Evolutionary conservation across 2,113 vertebrate species (phyloP).

Genomic region (Solea senegalensis): DNA sequence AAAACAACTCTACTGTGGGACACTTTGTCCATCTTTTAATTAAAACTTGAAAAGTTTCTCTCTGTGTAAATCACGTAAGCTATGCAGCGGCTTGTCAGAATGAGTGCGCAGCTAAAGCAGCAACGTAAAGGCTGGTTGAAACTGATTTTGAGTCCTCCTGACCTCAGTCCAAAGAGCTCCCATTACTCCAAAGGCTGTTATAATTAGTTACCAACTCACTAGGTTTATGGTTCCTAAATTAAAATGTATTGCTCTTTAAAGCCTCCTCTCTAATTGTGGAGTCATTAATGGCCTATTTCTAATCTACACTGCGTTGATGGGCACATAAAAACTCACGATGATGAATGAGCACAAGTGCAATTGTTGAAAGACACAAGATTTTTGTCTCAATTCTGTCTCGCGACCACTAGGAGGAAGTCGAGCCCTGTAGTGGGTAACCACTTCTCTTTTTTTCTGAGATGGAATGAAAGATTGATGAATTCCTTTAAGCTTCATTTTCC

Average conservation of each 20-base stretch:
- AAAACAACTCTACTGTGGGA: slow-evolving; percentile 47
- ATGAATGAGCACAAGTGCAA: slow-evolving; percentile 80
- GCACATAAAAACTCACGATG: slow-evolving; percentile 83
- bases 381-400: slow-evolving; percentile 3
- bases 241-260: slow-evolving; percentile 86
- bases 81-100: slow-evolving; percentile 39
- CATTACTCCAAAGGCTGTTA: slow-evolving; percentile 92
- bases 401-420: slow-evolving; percentile 72
- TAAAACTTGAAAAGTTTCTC: slow-evolving; percentile 57
- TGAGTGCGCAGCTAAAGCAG: slow-evolving; percentile 42
- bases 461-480: slow-evolving; percentile 63
- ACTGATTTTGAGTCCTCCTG: slow-evolving; percentile 60
- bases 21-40: slow-evolving; percentile 50
- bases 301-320: slow-evolving; percentile 82
- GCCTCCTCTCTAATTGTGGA: slow-evolving; percentile 89
- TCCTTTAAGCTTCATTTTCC: slow-evolving; percentile 65
- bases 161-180: slow-evolving; percentile 89
- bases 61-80: slow-evolving; percentile 41
- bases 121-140: slow-evolving; percentile 51
- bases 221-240: slow-evolving; percentile 95
- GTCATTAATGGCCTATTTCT: slow-evolving; percentile 85
- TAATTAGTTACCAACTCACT: slow-evolving; percentile 97
- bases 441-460: slow-evolving; percentile 23
- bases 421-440: slow-evolving; percentile 14
- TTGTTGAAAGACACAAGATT: slow-evolving; percentile 21